A percentile compares a stretch with the other conserved stretches of the same genome.
These are phyloP conservation scores for Pterocles orientalis DNA, from an alignment of 2,113 vertebrate species.

Conservation along the genomic window DNA sequence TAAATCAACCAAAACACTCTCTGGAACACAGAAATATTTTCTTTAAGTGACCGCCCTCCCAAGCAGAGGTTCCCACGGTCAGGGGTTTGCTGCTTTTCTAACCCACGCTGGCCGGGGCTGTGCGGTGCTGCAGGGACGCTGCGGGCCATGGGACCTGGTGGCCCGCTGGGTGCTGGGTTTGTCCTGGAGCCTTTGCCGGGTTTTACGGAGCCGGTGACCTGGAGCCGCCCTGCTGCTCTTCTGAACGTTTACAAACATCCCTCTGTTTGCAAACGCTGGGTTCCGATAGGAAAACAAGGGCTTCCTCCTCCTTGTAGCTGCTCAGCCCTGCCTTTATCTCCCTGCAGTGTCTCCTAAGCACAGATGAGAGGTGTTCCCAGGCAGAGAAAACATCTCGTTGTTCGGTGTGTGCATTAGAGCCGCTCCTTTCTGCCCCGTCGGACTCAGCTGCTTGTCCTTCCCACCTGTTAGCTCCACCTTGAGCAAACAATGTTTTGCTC, in stretches of 20 bases:
- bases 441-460: not conserved
- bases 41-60: not conserved
- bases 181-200: not conserved
- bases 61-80: fast-evolving
- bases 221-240: not conserved
- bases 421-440: fast-evolving
- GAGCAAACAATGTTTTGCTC: not conserved
- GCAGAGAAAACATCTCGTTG: not conserved
- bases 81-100: not conserved
- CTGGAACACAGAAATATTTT: not conserved
- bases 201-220: fast-evolving
- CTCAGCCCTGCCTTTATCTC: not conserved
- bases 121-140: not conserved
- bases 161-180: fast-evolving
- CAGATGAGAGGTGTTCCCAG: not conserved
- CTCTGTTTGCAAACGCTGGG: not conserved
- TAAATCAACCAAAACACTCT: not conserved
- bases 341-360: not conserved
- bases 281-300: not conserved
- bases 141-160: not conserved
- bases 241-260: not conserved
- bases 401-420: not conserved
- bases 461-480: not conserved
- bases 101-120: not conserved
- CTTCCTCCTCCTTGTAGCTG: not conserved